Evolutionary conservation across 1,140 invertebrate species (phyloP), one percentile per base, ranked within the genome.

Genomic region (Orussus abietinus): DNA sequence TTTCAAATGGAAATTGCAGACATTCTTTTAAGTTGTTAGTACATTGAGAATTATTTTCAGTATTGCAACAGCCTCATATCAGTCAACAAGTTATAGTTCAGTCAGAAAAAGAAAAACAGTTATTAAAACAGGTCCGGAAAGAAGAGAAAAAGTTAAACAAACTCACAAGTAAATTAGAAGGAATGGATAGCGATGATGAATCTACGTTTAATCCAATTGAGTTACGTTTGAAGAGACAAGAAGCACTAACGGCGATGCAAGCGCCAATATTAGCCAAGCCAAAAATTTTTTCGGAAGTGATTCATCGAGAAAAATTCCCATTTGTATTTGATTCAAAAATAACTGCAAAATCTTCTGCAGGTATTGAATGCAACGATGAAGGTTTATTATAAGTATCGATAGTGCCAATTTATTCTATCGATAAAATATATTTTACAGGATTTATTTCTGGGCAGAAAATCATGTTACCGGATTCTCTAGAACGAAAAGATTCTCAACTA

Each of bases 121-220:
- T 92, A 17, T 75, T 80, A 18, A 96, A 96, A 64, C 78, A 87
- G 66, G 79, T 90, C 5, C 77, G 90, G 9, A 94, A 92, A 64
- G 89, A 94, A 60, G 92, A 94, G 60, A 96, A 93, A 60, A 88
- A 85, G 52, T 57, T 81, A 3, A 69, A 78, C n/a, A 85, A 81
- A 45, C 77, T 79, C 0, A 77, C 77, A 40, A 77, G 64, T 36
- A 75, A 70, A 33, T 74, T 75, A 19, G 80, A 75, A 45, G 64
- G 61, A 15, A 68, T 72, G 13, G 63, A 74, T 3, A 78, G 80
- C 7, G 75, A 75, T n/a, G 77, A 78, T 25, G 66, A 75, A 13
- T 58, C 77, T 49, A 64, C 69, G 49, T 59, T 76, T 51, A 49
- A 75, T 49, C 58, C 69, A 5, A 34, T 66, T 0, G 59, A 71